phyloP scores from a whole-genome alignment of 1,140 invertebrate species.

The Drosophila novamexicana region DNA sequence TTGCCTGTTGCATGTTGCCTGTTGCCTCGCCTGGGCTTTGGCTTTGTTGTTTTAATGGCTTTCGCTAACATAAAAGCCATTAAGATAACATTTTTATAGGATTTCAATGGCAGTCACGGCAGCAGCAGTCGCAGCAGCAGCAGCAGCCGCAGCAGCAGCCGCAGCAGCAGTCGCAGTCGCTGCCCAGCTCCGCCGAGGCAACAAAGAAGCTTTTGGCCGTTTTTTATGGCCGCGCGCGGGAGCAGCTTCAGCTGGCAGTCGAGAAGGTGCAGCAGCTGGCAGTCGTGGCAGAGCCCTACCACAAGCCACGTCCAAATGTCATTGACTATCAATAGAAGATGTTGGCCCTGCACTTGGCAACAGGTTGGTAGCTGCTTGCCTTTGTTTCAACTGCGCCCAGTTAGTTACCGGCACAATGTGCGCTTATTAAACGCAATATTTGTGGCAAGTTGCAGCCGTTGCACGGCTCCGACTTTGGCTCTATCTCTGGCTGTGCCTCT shows the following conservation, averaged over 20 bases:
- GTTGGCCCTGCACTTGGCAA: slow-evolving; percentile 56
- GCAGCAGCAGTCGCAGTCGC: slow-evolving; percentile 9
- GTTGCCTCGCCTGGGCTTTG: slow-evolving; percentile 49
- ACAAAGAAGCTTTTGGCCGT: slow-evolving; percentile 78
- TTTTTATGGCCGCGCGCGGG: slow-evolving; percentile 67
- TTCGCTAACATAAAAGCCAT: slow-evolving; percentile 84
- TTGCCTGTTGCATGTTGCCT: slow-evolving; percentile 45
- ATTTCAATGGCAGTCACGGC: slow-evolving; percentile 82
- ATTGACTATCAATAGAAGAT: slow-evolving; percentile 83
- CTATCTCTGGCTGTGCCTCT: slow-evolving; percentile 13
- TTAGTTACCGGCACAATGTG: slow-evolving; percentile 60
- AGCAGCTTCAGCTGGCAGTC: slow-evolving; percentile 23
- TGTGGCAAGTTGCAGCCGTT: slow-evolving; percentile 66
- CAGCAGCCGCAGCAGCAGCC: slow-evolving; percentile 28
- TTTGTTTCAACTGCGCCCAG: slow-evolving; percentile 68
- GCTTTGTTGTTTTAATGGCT: slow-evolving; percentile 83
- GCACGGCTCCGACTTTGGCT: slow-evolving; percentile 16
- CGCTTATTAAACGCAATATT: slow-evolving; percentile 83
- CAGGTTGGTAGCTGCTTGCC: slow-evolving; percentile 57
- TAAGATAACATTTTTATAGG: slow-evolving; percentile 84
- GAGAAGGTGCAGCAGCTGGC: slow-evolving; percentile 17
- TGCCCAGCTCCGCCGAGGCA: slow-evolving; percentile 38
- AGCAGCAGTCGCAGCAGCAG: slow-evolving; percentile 47
- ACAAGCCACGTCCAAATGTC: slow-evolving; percentile 81
- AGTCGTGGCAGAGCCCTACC: slow-evolving; percentile 52